A percentile compares a stretch with the other conserved stretches of the same genome.
Evolutionary conservation across 2,113 vertebrate species (phyloP).

Genomic region (Cyprinodon variegatus): DNA sequence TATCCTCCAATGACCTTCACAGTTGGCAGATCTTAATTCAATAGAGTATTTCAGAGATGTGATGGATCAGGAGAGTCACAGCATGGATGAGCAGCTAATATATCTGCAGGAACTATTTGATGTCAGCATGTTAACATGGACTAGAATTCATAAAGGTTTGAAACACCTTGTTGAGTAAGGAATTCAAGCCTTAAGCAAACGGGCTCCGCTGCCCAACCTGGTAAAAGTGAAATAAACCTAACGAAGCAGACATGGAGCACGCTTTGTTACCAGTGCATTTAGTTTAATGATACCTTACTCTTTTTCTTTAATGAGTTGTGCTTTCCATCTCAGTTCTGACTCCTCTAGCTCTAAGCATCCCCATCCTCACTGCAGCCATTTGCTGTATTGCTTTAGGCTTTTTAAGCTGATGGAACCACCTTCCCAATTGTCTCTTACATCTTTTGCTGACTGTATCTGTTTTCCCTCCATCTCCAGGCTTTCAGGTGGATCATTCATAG

Average conservation of each 20-base stretch:
- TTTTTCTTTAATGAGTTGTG: conserved; percentile 5
- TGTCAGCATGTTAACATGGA: neutral
- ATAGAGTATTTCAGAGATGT: neutral
- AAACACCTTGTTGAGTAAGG: neutral
- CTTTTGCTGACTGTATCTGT: conserved; percentile 67
- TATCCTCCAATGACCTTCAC: no score
- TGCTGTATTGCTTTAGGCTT: conserved; percentile 45
- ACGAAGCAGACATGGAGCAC: neutral
- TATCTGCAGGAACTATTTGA: neutral
- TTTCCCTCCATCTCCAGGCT: conserved; percentile 54
- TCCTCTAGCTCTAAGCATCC: conserved; percentile 26
- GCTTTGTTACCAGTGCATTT: neutral
- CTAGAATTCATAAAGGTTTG: neutral
- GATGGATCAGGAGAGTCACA: neutral
- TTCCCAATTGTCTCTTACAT: conserved; percentile 26
- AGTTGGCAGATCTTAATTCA: neutral
- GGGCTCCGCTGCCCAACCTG: neutral
- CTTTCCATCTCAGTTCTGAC: conserved; percentile 12
- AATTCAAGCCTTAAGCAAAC: neutral
- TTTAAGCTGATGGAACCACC: conserved; percentile 62
- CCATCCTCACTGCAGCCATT: conserved; percentile 58
- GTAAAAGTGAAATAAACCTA: neutral
- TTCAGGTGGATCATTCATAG: conserved; percentile 62
- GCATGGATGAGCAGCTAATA: neutral
- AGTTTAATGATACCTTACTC: neutral